A percentile compares a stretch with the other conserved stretches of the same genome.
These are phyloP conservation scores for Beroe ovata DNA, from an alignment of 37 sponge, comb jelly and placozoan species.

Conservation along the genomic window DNA sequence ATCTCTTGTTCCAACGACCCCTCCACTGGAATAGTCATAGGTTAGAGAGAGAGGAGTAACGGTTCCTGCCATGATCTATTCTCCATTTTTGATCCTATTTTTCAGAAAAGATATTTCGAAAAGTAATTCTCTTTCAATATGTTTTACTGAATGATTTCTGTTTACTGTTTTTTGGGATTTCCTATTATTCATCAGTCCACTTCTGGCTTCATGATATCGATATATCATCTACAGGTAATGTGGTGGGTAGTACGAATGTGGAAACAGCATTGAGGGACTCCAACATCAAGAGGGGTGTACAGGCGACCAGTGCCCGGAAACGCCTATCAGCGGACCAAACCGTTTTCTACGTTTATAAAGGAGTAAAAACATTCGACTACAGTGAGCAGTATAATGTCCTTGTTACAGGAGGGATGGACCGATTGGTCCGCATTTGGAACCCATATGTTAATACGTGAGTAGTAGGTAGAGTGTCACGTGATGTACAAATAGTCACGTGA, in stretches of 20 bases:
- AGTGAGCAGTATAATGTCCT: slow-evolving; percentile 76
- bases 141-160: too few relatives aligned
- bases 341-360: slow-evolving; percentile 83
- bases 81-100: too few relatives aligned
- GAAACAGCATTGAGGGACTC: slow-evolving; percentile 63
- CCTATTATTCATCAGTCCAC: too few relatives aligned
- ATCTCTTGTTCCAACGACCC: slow-evolving; percentile 70
- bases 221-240: slow-evolving; percentile 34
- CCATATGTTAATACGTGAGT: slow-evolving; percentile 81
- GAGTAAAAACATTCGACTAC: slow-evolving; percentile 80
- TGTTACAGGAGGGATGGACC: slow-evolving; percentile 89
- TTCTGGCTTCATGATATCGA: too few relatives aligned
- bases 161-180: too few relatives aligned
- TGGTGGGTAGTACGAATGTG: slow-evolving; percentile 69
- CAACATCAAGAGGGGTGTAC: slow-evolving; percentile 30
- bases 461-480: too few relatives aligned
- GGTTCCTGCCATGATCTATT: too few relatives aligned
- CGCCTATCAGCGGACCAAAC: slow-evolving; percentile 76
- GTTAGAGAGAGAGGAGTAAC: too few relatives aligned
- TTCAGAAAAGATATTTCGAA: too few relatives aligned
- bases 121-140: too few relatives aligned
- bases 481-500: too few relatives aligned
- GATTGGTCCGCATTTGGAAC: slow-evolving; percentile 82
- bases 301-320: slow-evolving; percentile 9
- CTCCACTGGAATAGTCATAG: slow-evolving; percentile 67